phyloP scores from a whole-genome alignment of 2,888 invertebrate species.

The Pardosa pseudoannulata region DNA sequence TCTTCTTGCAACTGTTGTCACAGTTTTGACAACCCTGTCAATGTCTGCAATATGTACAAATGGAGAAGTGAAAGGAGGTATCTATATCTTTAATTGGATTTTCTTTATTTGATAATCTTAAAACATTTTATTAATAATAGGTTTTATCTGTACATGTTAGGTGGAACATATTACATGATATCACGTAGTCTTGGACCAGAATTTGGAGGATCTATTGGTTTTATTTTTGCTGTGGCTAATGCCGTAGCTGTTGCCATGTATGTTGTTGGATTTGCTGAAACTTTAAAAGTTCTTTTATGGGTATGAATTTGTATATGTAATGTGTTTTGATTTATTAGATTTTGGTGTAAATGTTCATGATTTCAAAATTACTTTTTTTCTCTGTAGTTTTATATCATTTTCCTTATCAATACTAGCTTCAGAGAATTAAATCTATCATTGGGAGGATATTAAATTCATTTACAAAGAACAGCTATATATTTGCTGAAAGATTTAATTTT shows the following conservation, averaged over 20 bases:
- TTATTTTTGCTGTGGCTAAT: slow-evolving; percentile 98
- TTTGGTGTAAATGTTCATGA: too few relatives aligned
- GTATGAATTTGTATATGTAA: slow-evolving; percentile 50
- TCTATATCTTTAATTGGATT: slow-evolving; percentile 74
- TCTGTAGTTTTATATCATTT: too few relatives aligned
- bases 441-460: too few relatives aligned
- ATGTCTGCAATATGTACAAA: slow-evolving; percentile 99
- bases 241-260: slow-evolving; percentile 97
- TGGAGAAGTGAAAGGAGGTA: slow-evolving; percentile 98
- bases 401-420: too few relatives aligned
- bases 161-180: slow-evolving; percentile 78
- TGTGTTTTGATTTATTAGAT: too few relatives aligned
- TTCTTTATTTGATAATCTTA: too few relatives aligned
- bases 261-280: slow-evolving; percentile 94
- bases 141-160: slow-evolving; percentile 65
- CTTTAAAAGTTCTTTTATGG: slow-evolving; percentile 31
- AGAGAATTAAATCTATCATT: too few relatives aligned
- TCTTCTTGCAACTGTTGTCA: slow-evolving; percentile 88
- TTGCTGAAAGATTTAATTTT: too few relatives aligned
- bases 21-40: slow-evolving; percentile 91
- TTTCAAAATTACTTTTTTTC: too few relatives aligned
- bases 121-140: too few relatives aligned
- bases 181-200: slow-evolving; percentile 79
- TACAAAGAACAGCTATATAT: too few relatives aligned
- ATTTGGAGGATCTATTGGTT: slow-evolving; percentile 96